Conservation (phyloP, 2,797 vertebrate species). For the Nasua narica region DNA sequence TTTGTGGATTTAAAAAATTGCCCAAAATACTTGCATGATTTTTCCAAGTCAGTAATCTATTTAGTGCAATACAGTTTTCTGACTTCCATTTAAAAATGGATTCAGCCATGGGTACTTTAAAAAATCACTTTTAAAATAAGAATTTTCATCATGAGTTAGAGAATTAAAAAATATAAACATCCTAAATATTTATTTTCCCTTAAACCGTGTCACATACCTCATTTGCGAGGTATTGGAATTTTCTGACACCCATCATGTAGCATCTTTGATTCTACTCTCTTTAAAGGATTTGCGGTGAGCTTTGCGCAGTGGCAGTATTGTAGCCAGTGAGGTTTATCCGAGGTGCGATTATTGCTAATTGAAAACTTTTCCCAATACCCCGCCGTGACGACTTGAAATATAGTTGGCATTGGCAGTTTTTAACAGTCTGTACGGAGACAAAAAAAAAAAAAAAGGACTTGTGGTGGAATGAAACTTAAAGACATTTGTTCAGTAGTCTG, state of each 20-base stretch:
- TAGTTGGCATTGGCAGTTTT: too few species aligned
- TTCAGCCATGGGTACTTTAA: neutral
- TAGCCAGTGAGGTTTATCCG: too few species aligned
- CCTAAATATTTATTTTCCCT: slow-evolving; percentile 13
- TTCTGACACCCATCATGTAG: neutral
- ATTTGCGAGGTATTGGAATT: neutral
- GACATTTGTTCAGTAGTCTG: slow-evolving; percentile 38
- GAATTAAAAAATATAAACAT: neutral
- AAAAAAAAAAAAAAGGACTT: too few species aligned
- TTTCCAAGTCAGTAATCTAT: neutral
- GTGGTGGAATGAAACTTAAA: neutral
- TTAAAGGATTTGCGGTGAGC: slow-evolving; percentile 6
- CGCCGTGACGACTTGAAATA: too few species aligned
- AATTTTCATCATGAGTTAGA: neutral
- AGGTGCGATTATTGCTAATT: too few species aligned
- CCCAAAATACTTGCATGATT: neutral
- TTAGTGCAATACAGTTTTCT: neutral
- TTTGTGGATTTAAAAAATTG: slow-evolving; percentile 33
- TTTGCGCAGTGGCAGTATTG: too few species aligned
- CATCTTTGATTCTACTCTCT: slow-evolving; percentile 13
- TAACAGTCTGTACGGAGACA: too few species aligned
- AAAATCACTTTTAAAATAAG: neutral
- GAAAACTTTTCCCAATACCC: too few species aligned
- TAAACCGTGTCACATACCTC: neutral
- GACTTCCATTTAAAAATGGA: neutral